These are phyloP conservation scores for Mormyrus iriodes DNA, from an alignment of 2,113 vertebrate species.

Conservation along the genomic window DNA sequence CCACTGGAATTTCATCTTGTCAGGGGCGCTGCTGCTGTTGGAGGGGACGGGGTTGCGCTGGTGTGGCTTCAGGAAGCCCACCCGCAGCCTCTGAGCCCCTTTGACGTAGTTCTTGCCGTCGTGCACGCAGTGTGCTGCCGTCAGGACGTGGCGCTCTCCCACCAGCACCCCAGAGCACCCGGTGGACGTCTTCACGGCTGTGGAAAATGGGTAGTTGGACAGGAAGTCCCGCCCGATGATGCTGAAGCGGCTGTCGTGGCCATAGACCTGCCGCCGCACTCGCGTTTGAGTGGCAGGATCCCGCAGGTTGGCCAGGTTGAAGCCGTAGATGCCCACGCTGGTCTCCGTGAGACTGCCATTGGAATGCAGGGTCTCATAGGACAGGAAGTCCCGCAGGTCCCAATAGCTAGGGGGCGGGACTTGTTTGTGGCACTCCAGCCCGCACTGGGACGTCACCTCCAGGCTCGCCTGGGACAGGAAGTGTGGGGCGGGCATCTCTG, in stretches of 20 bases:
- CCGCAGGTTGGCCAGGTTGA: constrained; percentile 38
- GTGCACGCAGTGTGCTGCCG: constrained; percentile 90
- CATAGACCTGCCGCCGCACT: constrained; percentile 86
- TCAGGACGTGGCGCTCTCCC: constrained; percentile 86
- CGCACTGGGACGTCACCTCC: constrained; percentile 77
- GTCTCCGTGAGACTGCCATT: constrained; percentile 82
- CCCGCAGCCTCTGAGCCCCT: constrained; percentile 84
- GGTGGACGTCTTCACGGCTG: constrained; percentile 88
- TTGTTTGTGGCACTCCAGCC: constrained; percentile 79
- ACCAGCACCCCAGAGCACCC: constrained; percentile 90
- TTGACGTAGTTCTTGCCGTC: constrained; percentile 95
- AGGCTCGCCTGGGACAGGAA: constrained; percentile 74
- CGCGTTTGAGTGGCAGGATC: constrained; percentile 53
- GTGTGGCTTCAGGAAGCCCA: constrained; percentile 84
- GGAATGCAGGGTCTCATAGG: constrained; percentile 84
- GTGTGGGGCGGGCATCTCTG: constrained; percentile 64
- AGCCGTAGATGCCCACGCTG: constrained; percentile 76
- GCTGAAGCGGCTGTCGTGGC: constrained; percentile 86
- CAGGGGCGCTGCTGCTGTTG: constrained; percentile 51
- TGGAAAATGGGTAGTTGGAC: constrained; percentile 86
- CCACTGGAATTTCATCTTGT: constrained; percentile 95
- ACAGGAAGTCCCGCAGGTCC: constrained; percentile 74
- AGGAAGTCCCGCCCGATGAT: constrained; percentile 86
- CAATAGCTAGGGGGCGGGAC: constrained; percentile 71
- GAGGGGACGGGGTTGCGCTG: constrained; percentile 58